Evolutionary conservation across 2,888 invertebrate genomes (phyloP).

Genomic region (Acholoe squamosa): DNA sequence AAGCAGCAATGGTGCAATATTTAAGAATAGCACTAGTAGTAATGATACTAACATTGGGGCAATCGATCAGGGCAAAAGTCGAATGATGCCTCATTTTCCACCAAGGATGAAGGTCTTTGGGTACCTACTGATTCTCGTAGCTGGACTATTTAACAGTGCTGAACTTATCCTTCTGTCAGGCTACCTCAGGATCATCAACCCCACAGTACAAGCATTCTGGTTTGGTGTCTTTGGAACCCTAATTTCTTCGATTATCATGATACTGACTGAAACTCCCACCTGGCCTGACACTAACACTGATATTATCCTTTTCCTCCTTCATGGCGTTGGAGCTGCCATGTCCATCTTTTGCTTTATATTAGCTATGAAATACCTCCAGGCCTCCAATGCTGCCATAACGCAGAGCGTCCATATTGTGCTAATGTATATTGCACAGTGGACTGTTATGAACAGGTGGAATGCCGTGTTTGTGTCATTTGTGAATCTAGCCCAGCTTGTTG

Average conservation of each 20-base stretch:
- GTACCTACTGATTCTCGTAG: constrained; percentile 1
- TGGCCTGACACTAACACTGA: neutral
- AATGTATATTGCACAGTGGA: constrained; percentile 33
- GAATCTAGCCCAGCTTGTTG: neutral
- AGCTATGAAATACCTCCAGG: constrained; percentile 32
- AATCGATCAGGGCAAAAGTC: neutral
- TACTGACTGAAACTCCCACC: neutral
- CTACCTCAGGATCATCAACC: neutral
- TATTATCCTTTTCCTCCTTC: neutral
- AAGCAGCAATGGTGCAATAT: neutral
- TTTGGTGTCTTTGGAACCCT: constrained; percentile 39
- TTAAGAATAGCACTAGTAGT: neutral
- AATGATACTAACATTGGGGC: neutral
- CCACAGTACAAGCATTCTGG: constrained; percentile 39
- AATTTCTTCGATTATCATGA: neutral
- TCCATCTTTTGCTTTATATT: constrained; percentile 35
- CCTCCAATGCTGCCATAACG: constrained; percentile 39
- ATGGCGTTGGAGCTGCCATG: neutral
- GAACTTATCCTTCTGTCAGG: constrained; percentile 37
- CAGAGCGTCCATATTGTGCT: constrained; percentile 49
- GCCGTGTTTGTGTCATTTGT: neutral
- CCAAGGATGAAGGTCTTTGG: neutral
- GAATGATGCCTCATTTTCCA: neutral
- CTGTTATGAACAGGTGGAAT: constrained; percentile 19
- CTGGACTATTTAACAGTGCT: constrained; percentile 22